Evolutionary conservation across 2,797 vertebrate genomes (phyloP).

Genomic region (Pempheris klunzingeri): DNA sequence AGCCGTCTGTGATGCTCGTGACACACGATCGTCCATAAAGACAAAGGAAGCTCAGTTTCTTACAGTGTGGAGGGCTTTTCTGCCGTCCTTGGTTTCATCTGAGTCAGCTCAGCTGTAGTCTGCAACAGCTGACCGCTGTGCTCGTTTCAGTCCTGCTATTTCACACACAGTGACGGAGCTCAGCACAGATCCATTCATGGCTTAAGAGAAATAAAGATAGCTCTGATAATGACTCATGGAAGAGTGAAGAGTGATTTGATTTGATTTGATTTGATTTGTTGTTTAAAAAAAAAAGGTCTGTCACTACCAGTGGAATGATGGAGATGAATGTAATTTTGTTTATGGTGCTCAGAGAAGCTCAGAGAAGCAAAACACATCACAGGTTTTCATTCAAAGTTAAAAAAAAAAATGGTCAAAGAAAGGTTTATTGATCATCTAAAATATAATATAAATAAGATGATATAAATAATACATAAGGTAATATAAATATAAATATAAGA

Average conservation of each 20-base stretch:
- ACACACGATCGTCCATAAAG: background rate
- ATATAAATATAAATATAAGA: too few relatives aligned
- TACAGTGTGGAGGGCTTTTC: background rate
- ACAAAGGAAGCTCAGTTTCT: constrained; percentile 2
- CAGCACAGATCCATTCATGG: background rate
- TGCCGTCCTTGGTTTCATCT: constrained; percentile 18
- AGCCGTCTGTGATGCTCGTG: background rate
- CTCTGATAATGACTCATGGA: too few relatives aligned
- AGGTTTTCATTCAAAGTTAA: too few relatives aligned
- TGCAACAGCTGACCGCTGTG: constrained; percentile 38
- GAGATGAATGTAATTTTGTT: background rate
- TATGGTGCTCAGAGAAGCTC: background rate
- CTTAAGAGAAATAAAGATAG: background rate
- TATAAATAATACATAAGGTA: too few relatives aligned
- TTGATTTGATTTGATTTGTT: background rate
- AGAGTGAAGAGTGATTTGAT: too few relatives aligned
- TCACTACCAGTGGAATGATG: background rate
- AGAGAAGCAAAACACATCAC: background rate
- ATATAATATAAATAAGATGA: too few relatives aligned
- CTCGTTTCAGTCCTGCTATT: constrained; percentile 1
- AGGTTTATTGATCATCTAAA: too few relatives aligned
- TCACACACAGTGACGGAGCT: background rate
- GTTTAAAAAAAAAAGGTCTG: too few relatives aligned
- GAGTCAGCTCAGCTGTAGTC: constrained; percentile 54
- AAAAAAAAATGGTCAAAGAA: too few relatives aligned